Base-by-base conservation (phyloP, 1,140 invertebrate species). In the Drosophila gunungcola region DNA sequence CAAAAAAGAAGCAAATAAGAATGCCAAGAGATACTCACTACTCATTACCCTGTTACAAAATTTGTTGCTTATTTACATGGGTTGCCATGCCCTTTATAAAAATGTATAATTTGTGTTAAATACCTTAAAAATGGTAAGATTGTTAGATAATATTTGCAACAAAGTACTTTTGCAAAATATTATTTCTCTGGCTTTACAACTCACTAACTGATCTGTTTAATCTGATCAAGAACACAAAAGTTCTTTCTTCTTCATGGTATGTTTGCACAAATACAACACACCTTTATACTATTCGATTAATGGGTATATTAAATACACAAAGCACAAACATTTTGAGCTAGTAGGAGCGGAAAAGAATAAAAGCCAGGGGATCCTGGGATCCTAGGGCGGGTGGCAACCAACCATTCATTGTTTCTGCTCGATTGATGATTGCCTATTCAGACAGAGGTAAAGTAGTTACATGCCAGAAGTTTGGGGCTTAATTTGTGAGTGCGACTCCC, bases 401-500 rank as follows among this genome's bases (percentile, higher is more conserved):
- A 4, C 64, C 64, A 73, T 73, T 61, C 69, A 73, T 73, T 73
- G 69, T 73, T 73, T 73, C 69, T 73, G 69, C 68, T 52, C 68
- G 55, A 73, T 72, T 73, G 68, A 73, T 73, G 69, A 73, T 73
- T 60, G 55, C 55, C 68, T 61, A 73, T 73, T 73, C 68, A 73
- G 43, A 61, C 48, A 27, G 64, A 72, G 65, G 67, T 70, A 65
- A 72, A 53, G 67, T 56, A 65, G 61, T 65, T 52, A 52, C 34
- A 52, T 46, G 49, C 25, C 46, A 53, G 32, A 39, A 36, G 11
- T 29, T 29, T 21, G 51, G 12, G 34, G 54, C 39, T 73, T 56
- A 73, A 73, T 73, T 58, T 72, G 46, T 60, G 34, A 73, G 60
- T 45, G 65, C 45, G 38, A 45, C 34, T 51, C 45, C 36, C 21